A percentile compares a stretch with the other conserved stretches of the same genome.
Evolutionary conservation across 1,140 invertebrate genomes (phyloP).

Genomic region (Bacillus rossius): DNA sequence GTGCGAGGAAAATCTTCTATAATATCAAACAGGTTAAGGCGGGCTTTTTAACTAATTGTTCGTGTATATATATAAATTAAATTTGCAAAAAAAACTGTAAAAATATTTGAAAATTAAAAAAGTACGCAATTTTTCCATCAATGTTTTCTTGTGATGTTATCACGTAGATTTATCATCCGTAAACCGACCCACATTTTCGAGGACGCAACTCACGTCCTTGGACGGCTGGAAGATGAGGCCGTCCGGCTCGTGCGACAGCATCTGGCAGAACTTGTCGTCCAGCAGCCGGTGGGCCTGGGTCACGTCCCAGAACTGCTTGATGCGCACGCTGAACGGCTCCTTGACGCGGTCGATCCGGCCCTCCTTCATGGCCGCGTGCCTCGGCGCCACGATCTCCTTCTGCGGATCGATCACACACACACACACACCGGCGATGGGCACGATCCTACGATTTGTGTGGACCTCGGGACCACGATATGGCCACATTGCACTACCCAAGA

Average conservation of each 20-base stretch:
- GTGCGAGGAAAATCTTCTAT: no score
- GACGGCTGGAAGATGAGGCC: conserved; percentile 97
- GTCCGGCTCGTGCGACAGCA: conserved; percentile 91
- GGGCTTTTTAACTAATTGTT: no score
- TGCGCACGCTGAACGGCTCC: conserved; percentile 84
- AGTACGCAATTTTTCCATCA: no score
- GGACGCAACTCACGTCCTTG: conserved; percentile 51
- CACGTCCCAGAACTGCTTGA: conserved; percentile 88
- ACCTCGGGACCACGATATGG: no score
- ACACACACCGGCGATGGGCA: background rate
- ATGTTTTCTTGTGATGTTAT: background rate
- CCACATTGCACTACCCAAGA: no score
- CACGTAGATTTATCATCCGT: background rate
- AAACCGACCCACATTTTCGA: background rate
- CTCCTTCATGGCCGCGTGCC: conserved; percentile 66
- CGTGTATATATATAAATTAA: no score
- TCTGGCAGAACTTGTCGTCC: conserved; percentile 78
- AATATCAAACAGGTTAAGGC: no score
- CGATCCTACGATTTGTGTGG: background rate
- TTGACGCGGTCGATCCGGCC: conserved; percentile 64
- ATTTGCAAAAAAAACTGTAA: no score
- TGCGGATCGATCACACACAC: conserved; percentile 17
- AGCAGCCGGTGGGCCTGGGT: conserved; percentile 62
- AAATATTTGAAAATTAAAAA: no score
- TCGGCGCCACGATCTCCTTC: conserved; percentile 59